Evolutionary conservation across 2,113 vertebrate species (phyloP), one percentile per base, ranked within the genome.

Genomic region (Atractosteus spatula): DNA sequence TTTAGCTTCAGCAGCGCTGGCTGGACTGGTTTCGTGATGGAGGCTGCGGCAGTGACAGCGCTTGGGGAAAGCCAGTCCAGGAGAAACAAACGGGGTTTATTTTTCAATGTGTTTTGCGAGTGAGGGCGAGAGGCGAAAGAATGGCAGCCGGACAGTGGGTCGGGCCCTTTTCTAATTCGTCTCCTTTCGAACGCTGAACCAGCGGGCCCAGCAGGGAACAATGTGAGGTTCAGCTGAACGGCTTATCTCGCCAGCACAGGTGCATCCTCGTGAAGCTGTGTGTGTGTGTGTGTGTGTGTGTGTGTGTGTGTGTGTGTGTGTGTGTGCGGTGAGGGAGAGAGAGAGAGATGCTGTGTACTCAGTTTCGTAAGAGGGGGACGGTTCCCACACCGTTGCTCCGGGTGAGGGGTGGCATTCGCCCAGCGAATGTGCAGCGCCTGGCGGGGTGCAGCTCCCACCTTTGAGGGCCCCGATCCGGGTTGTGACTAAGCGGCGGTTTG

Each of bases 211-310:
- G 83, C 79, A 76, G 75, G 80, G 86, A 90, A 91, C 91, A 92
- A 90, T 92, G 80, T 82, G 79, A 80, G 84, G 79, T 88, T 83
- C 86, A 29, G 87, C 83, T 74, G 83, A 79, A 82, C 75, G 81
- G 81, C 90, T 92, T 93, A 92, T 93, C 91, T 92, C 81, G 77
- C 84, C 83, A 76, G 84, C 84, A 88, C 91, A 92, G 91, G 90
- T 91, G 90, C 89, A 90, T 92, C 89, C 91, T 89, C 69, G 86
- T 85, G 74, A 82, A 86, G 89, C 81, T 85, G 82, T 81, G 71
- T 82, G 82, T 80, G 86, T 86, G 73, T 80, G 78, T n/a, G n/a
- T 85, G 82, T 81, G 71, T 82, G 82, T 80, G 86, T 86, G 73
- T 80, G 78, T 85, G 82, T 81, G 71, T 82, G 82, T 80, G 86